A percentile compares a stretch with the other conserved stretches of the same genome.
Conservation (phyloP, 2,888 invertebrate species). For the Eilema caniola region DNA sequence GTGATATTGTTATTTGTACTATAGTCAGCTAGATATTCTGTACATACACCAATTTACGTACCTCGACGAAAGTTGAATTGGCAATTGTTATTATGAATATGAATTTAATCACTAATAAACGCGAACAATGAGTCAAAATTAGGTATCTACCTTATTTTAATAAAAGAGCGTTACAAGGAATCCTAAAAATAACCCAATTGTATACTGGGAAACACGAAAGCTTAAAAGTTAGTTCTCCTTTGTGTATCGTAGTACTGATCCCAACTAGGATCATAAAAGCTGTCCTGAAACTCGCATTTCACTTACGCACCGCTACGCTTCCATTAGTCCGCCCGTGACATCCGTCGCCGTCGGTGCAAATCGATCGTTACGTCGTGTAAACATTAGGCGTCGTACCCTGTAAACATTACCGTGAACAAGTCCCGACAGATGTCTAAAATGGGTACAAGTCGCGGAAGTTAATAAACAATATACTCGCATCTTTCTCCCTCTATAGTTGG, state of each 20-base stretch:
- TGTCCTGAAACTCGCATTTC: slow-evolving; percentile 24
- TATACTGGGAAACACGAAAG: background rate
- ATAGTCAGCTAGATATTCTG: background rate
- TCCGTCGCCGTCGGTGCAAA: slow-evolving; percentile 4
- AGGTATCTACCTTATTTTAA: background rate
- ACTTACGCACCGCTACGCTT: slow-evolving; percentile 8
- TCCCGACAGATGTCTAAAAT: background rate
- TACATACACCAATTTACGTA: background rate
- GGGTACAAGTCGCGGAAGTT: background rate
- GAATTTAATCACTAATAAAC: no score
- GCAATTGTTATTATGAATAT: no score
- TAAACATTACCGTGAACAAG: background rate
- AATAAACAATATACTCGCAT: background rate
- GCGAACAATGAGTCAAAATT: no score
- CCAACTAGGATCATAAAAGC: background rate
- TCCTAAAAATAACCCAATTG: no score
- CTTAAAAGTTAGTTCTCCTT: background rate
- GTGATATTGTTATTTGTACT: background rate
- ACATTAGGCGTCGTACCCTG: background rate
- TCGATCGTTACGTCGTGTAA: slow-evolving; percentile 1
- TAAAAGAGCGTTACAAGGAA: background rate
- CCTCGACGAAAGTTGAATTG: no score
- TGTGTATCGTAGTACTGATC: background rate
- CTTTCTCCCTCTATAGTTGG: background rate
- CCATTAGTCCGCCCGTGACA: slow-evolving; percentile 2